Base-by-base conservation (phyloP, 2,797 vertebrate genomes). In the Rhinophrynus dorsalis region DNA sequence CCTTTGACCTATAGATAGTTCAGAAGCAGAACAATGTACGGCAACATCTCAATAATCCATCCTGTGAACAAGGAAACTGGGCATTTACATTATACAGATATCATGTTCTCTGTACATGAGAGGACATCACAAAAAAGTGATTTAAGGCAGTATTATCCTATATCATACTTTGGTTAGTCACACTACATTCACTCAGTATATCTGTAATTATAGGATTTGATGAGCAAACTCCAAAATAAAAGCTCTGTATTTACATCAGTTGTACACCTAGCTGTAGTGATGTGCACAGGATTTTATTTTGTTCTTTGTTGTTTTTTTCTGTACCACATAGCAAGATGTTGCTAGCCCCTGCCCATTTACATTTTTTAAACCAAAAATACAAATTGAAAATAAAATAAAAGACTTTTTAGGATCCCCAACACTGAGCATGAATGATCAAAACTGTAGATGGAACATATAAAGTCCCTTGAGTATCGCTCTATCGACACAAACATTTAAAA, bases 121-220 rank as follows among this genome's bases (percentile, higher is more conserved):
- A 72, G 32, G 60, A 47, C 47, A 47, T 37, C 42, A 64, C 55
- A 58, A 58, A 40, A 4, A 23, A 21, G 35, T 23, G 7, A 27
- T 50, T 67, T 66, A 73, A 73, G 70, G 70, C 70, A 66, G 47
- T 59, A 60, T 66, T n/a, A 66, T 62, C 65, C 27, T 44, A 73
- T 47, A 44, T 59, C 52, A 66, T 44, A 73, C 62, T 73, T 73
- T 73, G 70, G 70, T 67, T 64, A 57, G 23, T 15, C 33, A 51
- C 13, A 42, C 51, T 24, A 58, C 24, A 21, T 62, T 60, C 33
- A 29, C 15, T 58, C 42, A 52, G 20, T 37, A n/a, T 21, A 56
- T 8, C 6, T 51, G 24, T 24, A 9, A 27, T 51, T 40, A 38
- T 7, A 23, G 35, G 20, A 20, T 32, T 23, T 56, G 17, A 37